Conservation (phyloP, 2,797 vertebrate species). For the Dipus sagitta region DNA sequence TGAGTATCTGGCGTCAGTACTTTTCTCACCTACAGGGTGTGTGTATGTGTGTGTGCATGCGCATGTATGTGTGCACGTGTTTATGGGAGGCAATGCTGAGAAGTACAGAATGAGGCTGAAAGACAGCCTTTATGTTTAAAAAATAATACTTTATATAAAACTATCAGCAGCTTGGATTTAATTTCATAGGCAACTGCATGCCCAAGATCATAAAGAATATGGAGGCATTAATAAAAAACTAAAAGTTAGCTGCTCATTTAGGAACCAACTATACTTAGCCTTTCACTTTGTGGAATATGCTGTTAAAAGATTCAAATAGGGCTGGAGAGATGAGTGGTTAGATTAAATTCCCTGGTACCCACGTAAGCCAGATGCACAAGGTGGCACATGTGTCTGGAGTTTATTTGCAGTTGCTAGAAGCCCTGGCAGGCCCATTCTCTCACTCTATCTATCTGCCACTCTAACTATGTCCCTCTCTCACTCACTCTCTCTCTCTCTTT, state of each 20-base stretch:
- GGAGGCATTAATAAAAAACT: neutral
- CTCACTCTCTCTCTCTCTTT: no score
- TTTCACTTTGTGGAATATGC: neutral
- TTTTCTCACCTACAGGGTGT: neutral
- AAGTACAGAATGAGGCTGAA: neutral
- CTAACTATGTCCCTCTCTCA: no score
- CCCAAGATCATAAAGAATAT: neutral
- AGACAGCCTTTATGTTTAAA: no score
- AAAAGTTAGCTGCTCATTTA: slow-evolving; percentile 13
- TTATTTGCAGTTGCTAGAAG: no score
- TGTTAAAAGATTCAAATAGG: neutral
- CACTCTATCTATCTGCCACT: no score
- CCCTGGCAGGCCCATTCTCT: no score
- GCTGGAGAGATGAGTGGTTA: no score
- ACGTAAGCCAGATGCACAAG: no score
- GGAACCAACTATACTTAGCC: neutral
- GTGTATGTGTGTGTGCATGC: neutral
- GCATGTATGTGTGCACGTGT: neutral
- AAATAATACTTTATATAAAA: neutral
- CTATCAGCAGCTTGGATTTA: neutral
- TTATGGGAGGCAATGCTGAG: neutral
- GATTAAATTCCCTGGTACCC: no score
- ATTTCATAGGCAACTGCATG: neutral
- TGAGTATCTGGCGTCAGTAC: neutral
- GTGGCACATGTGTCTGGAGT: no score